phyloP scores from a whole-genome alignment of 2,888 invertebrate genomes.

The Chamaedrilus cognettii region DNA sequence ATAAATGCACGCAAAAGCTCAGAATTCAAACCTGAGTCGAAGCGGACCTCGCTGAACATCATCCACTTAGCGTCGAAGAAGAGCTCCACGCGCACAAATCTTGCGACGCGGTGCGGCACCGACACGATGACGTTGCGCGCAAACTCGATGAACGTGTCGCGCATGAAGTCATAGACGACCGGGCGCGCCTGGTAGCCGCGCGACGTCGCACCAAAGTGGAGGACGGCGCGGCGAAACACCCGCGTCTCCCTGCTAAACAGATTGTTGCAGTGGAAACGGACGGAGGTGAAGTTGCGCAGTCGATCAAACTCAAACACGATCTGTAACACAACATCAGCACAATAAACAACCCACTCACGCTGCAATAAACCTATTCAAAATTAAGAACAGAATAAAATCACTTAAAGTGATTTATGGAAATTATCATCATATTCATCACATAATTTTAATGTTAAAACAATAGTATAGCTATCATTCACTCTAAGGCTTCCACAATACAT shows the following conservation, averaged over 20 bases:
- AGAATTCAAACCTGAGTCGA: constrained; percentile 88
- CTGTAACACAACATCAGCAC: constrained; percentile 6
- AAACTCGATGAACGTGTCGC: constrained; percentile 78
- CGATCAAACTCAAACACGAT: constrained; percentile 85
- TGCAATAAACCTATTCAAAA: no score
- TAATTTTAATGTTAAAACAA: no score
- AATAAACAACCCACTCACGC: no score
- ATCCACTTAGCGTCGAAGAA: constrained; percentile 86
- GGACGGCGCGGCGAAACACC: constrained; percentile 78
- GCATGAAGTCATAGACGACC: constrained; percentile 67
- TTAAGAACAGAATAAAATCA: no score
- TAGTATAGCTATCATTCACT: no score
- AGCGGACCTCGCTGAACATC: constrained; percentile 85
- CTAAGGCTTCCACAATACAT: no score
- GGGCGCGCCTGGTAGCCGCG: constrained; percentile 58
- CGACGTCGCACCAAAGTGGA: constrained; percentile 66
- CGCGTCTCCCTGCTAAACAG: constrained; percentile 82
- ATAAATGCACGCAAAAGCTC: no score
- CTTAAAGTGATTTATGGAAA: no score
- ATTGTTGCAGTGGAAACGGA: constrained; percentile 83
- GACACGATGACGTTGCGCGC: constrained; percentile 83
- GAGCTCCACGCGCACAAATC: constrained; percentile 75
- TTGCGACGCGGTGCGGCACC: constrained; percentile 79
- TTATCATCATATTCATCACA: no score
- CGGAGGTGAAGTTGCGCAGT: constrained; percentile 83